Evolutionary conservation across 1,140 invertebrate genomes (phyloP).

Genomic region (Leptinotarsa lineolata): DNA sequence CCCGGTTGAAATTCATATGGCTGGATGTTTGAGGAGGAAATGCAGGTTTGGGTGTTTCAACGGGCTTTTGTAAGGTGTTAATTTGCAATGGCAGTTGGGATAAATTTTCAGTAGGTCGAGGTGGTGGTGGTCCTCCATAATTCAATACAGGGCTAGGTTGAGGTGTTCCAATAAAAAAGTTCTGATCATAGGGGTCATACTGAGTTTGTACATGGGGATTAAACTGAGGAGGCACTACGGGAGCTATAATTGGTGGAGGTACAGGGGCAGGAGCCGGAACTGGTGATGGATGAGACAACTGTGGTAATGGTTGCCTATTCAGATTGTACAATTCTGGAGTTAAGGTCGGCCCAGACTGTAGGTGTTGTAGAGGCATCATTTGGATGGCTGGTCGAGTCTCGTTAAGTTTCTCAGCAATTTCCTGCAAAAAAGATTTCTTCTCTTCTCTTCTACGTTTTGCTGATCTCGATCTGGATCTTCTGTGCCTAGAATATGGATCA

Average conservation of each 20-base stretch:
- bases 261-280: constrained; percentile 22
- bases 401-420: constrained; percentile 48
- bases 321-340: neutral
- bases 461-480: constrained; percentile 31
- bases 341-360: neutral
- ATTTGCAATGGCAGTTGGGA: neutral
- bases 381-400: constrained; percentile 33
- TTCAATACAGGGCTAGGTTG: neutral
- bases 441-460: constrained; percentile 33
- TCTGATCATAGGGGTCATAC: constrained; percentile 36
- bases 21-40: neutral
- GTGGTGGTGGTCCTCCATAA: neutral
- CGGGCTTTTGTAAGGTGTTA: neutral
- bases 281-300: neutral
- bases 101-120: neutral
- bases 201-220: constrained; percentile 2
- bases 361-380: constrained; percentile 5
- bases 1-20: neutral
- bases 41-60: neutral
- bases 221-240: constrained; percentile 3
- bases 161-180: constrained; percentile 40
- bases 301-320: constrained; percentile 1
- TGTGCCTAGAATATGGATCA: constrained; percentile 24
- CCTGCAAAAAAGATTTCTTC: constrained; percentile 49
- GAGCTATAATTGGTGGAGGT: constrained; percentile 3